These are phyloP conservation scores for Anomalospiza imberbis DNA, from an alignment of 2,797 vertebrate species.

Conservation along the genomic window DNA sequence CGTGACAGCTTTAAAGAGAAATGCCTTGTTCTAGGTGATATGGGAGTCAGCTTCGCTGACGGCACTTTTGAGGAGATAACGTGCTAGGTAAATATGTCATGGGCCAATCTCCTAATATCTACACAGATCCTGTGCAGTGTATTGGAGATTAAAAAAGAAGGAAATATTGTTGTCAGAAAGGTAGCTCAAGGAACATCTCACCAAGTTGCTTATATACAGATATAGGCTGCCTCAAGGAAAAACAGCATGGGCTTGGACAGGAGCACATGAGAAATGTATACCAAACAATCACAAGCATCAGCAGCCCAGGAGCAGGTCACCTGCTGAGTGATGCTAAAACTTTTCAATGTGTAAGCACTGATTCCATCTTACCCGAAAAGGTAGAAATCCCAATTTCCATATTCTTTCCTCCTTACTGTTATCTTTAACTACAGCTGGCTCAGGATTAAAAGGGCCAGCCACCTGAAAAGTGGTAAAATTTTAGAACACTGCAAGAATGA, in stretches of 20 bases:
- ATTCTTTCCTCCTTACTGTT: neutral
- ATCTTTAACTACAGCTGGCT: neutral
- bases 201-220: neutral
- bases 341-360: neutral
- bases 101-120: neutral
- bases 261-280: fast-evolving
- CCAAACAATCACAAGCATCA: neutral
- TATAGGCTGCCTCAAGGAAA: neutral
- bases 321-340: too few relatives aligned
- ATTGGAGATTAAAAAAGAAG: neutral
- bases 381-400: neutral
- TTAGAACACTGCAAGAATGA: neutral
- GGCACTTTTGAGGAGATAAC: neutral
- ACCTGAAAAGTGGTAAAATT: neutral
- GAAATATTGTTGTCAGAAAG: neutral
- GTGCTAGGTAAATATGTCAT: neutral
- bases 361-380: neutral
- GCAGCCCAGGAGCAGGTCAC: neutral
- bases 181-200: neutral
- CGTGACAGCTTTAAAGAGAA: neutral
- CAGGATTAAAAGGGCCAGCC: neutral
- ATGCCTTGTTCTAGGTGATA: neutral
- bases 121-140: neutral
- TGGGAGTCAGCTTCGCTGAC: neutral
- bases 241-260: neutral